Evolutionary conservation across 2,797 vertebrate genomes (phyloP).

Genomic region (Synaphobranchus kaupii): DNA sequence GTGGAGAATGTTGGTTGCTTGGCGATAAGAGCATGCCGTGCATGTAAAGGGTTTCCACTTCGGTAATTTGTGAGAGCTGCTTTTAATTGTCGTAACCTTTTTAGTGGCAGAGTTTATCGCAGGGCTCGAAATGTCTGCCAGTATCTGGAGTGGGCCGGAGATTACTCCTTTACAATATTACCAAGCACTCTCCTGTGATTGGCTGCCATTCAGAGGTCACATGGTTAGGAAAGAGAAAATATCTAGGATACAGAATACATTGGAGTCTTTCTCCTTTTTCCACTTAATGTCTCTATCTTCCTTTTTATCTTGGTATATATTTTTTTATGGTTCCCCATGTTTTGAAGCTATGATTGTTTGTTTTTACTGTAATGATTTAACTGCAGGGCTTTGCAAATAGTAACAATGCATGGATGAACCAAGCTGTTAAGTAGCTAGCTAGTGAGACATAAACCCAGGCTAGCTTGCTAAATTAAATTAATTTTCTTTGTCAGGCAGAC

Average conservation of each 20-base stretch:
- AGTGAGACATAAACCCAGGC: background rate
- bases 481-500: background rate
- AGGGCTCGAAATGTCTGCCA: constrained; percentile 77
- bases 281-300: constrained; percentile 57
- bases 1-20: constrained; percentile 54
- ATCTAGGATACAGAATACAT: background rate
- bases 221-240: background rate
- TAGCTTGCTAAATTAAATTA: background rate
- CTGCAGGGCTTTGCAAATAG: constrained; percentile 61
- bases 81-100: constrained; percentile 85
- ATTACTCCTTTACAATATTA: constrained; percentile 51
- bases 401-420: background rate
- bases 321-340: constrained; percentile 57
- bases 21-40: constrained; percentile 73
- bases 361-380: constrained; percentile 69
- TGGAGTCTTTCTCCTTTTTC: constrained; percentile 35
- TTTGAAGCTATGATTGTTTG: constrained; percentile 61
- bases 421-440: background rate
- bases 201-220: background rate
- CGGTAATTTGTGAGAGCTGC: constrained; percentile 78
- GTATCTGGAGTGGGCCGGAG: constrained; percentile 51
- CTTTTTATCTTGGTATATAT: constrained; percentile 74
- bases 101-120: constrained; percentile 83
- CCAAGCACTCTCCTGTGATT: constrained; percentile 60
- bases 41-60: constrained; percentile 78